Base-by-base conservation (phyloP, 1,140 invertebrate genomes). In the Hormaphis cornu region DNA sequence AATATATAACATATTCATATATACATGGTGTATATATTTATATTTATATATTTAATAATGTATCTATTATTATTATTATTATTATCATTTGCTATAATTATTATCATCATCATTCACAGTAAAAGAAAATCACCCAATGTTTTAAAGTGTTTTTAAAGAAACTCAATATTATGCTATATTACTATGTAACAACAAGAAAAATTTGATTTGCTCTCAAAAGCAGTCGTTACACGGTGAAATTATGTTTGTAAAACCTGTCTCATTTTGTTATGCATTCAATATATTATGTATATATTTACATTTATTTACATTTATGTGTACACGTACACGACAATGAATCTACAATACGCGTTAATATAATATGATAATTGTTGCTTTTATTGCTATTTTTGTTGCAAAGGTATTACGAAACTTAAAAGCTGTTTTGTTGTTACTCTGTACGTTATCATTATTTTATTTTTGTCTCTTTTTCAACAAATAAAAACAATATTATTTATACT, bases 301-400 rank as follows among this genome's bases (percentile, higher is more conserved):
- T 48, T 12, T 48, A 22, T 48, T 8, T 24, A 48, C 24, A 12
- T 48, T 3, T 24, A 24, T 44, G 20, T 44, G 20, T 44, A 52
- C 2, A 52, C n/a, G n/a, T 54, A 54, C 7, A 20, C 20, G 20
- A n/a, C n/a, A n/a, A n/a, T n/a, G n/a, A n/a, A n/a, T n/a, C n/a
- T n/a, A n/a, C n/a, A n/a, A n/a, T n/a, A n/a, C n/a, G n/a, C n/a
- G n/a, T n/a, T n/a, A n/a, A n/a, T n/a, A n/a, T n/a, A n/a, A n/a
- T n/a, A n/a, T n/a, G n/a, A n/a, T n/a, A n/a, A n/a, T 52, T 18
- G 58, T 66, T 48, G 71, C 53, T 71, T 69, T 69, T 53, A 71
- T 69, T 71, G 66, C 61, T 63, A 69, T 70, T 46, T 54, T 71
- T 71, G 52, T 69, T 71, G 7, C 42, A 63, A 63, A 42, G 58